Percentiles rank a stretch among this genome's conserved stretches.
These are phyloP conservation scores for Chrysina gloriosa DNA, from an alignment of 2,888 invertebrate species.

Conservation along the genomic window DNA sequence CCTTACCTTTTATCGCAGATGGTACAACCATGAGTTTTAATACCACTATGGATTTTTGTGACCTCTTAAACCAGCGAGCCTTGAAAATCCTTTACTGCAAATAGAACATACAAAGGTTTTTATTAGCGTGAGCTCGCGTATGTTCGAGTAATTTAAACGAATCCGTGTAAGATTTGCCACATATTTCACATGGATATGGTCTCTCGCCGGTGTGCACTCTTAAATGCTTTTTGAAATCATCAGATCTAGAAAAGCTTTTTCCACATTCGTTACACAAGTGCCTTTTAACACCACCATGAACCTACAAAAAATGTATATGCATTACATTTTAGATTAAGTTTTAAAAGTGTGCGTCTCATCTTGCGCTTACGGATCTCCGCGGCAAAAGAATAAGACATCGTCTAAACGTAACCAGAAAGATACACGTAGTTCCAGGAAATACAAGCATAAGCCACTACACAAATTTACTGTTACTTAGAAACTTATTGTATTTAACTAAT, in stretches of 20 bases:
- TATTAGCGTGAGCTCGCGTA: slow-evolving; percentile 62
- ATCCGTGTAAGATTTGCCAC: slow-evolving; percentile 62
- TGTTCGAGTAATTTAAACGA: slow-evolving; percentile 62
- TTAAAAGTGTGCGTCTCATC: too few relatives aligned
- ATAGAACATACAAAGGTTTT: slow-evolving; percentile 62
- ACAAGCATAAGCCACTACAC: too few relatives aligned
- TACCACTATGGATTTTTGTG: slow-evolving; percentile 62
- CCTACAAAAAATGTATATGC: slow-evolving; percentile 50
- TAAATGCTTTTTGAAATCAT: slow-evolving; percentile 62
- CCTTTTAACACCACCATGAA: slow-evolving; percentile 60
- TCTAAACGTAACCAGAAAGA: too few relatives aligned
- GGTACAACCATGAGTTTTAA: slow-evolving; percentile 61
- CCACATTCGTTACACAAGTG: slow-evolving; percentile 64
- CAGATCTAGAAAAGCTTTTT: slow-evolving; percentile 62
- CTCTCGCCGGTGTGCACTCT: slow-evolving; percentile 64
- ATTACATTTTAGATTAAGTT: too few relatives aligned
- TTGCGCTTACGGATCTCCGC: too few relatives aligned
- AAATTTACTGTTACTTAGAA: too few relatives aligned
- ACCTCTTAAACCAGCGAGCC: slow-evolving; percentile 61
- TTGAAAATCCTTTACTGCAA: slow-evolving; percentile 63
- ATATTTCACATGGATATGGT: slow-evolving; percentile 62
- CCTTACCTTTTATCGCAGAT: slow-evolving; percentile 63
- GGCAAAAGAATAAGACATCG: too few relatives aligned
- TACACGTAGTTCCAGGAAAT: too few relatives aligned
- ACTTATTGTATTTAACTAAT: too few relatives aligned